Conservation (phyloP, 2,888 invertebrate genomes). For the Caenorhabditis sulstoni region DNA sequence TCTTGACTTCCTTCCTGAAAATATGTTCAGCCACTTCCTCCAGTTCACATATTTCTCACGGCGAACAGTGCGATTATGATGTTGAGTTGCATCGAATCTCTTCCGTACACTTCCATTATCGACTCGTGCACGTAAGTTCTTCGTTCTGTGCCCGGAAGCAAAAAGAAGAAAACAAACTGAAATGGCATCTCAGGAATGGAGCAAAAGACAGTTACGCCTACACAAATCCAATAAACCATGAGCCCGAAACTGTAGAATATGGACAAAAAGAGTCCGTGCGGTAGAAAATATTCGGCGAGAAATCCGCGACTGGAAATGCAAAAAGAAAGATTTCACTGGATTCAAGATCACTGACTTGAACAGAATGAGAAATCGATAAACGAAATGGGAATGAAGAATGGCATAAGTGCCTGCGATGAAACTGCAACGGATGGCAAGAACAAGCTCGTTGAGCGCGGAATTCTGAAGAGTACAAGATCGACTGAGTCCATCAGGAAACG, state of each 20-base stretch:
- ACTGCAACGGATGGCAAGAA: slow-evolving; percentile 12
- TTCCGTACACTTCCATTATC: neutral
- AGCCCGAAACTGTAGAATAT: neutral
- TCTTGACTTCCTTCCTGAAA: too few species aligned
- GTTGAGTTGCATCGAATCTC: neutral
- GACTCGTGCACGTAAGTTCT: neutral
- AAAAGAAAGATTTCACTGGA: too few species aligned
- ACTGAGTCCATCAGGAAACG: too few species aligned
- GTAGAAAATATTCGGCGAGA: slow-evolving; percentile 6
- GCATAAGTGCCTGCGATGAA: slow-evolving; percentile 23
- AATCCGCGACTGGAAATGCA: slow-evolving; percentile 1
- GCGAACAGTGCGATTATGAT: neutral
- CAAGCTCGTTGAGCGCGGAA: neutral
- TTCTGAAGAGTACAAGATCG: neutral
- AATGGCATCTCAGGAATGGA: too few species aligned
- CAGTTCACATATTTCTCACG: too few species aligned
- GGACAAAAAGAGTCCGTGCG: neutral
- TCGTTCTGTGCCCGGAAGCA: neutral
- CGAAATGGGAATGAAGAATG: slow-evolving; percentile 28
- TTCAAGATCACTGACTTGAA: slow-evolving; percentile 5
- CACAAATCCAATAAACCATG: slow-evolving; percentile 16
- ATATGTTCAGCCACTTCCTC: too few species aligned
- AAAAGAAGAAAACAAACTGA: neutral
- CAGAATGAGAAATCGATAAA: slow-evolving; percentile 17
- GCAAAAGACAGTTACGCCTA: too few species aligned